Evolutionary conservation across 2,888 invertebrate genomes (phyloP).

Genomic region (Priocnemis perturbator): DNA sequence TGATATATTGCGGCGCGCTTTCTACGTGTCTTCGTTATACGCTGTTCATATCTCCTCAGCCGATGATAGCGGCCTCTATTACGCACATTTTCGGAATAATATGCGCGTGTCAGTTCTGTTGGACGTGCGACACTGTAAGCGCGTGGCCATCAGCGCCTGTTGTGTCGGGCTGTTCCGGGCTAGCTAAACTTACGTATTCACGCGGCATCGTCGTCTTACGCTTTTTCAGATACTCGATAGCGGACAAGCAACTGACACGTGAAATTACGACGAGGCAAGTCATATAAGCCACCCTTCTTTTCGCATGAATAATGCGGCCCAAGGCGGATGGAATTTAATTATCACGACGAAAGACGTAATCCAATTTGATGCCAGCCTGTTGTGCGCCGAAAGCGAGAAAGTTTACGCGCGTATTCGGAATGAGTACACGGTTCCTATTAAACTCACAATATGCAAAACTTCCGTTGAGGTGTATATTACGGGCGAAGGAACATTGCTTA

Average conservation of each 20-base stretch:
- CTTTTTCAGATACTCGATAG: too few species aligned
- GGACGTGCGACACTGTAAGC: neutral
- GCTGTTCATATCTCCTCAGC: constrained; percentile 61
- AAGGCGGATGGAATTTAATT: too few species aligned
- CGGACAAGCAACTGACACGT: too few species aligned
- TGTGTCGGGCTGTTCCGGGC: too few species aligned
- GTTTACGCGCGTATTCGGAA: constrained; percentile 1
- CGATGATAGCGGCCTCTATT: constrained; percentile 53
- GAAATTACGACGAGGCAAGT: too few species aligned
- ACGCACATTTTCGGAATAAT: constrained; percentile 59
- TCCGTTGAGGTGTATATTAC: constrained; percentile 26
- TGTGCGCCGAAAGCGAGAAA: neutral
- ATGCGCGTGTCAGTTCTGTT: constrained; percentile 29
- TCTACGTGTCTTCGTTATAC: constrained; percentile 71
- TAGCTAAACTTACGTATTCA: too few species aligned
- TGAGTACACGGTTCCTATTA: constrained; percentile 6
- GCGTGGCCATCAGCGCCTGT: too few species aligned
- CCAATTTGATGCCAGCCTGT: too few species aligned
- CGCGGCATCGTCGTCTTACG: too few species aligned
- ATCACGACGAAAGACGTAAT: too few species aligned
- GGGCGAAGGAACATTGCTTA: constrained; percentile 28
- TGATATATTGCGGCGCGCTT: constrained; percentile 67
- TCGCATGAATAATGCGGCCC: too few species aligned
- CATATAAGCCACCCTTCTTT: too few species aligned
- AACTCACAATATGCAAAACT: constrained; percentile 27